These are phyloP conservation scores for Petrocephalus schoutedeni DNA, from an alignment of 2,797 vertebrate genomes.

Conservation along the genomic window DNA sequence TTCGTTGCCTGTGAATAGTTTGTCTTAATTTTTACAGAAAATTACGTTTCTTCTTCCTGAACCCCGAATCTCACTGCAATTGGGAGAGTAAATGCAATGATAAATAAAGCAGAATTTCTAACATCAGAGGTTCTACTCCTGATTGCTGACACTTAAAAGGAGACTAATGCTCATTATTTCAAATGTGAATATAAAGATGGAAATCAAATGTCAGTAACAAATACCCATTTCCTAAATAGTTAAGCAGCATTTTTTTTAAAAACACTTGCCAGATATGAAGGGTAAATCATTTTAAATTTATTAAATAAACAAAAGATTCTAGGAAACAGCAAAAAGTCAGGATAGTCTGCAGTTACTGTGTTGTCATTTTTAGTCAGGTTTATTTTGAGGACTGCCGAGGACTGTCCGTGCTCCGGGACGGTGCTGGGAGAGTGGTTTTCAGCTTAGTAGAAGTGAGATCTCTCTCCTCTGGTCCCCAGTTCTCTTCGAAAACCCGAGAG, in stretches of 20 bases:
- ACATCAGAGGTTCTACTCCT: not conserved
- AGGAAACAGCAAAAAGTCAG: no score
- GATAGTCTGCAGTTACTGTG: not conserved
- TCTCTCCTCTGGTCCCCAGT: not conserved
- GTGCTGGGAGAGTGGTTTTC: not conserved
- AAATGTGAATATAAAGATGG: not conserved
- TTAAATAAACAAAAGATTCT: no score
- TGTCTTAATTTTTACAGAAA: not conserved
- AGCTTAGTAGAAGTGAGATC: not conserved
- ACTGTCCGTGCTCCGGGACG: not conserved
- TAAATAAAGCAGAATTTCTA: not conserved
- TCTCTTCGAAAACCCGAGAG: not conserved
- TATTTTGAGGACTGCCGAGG: not conserved
- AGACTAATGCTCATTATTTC: not conserved
- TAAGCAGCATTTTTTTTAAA: not conserved
- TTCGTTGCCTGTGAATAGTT: not conserved
- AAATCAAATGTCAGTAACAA: not conserved
- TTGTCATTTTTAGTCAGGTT: not conserved
- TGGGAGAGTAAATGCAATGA: not conserved
- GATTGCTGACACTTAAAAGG: not conserved
- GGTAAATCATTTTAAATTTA: not conserved
- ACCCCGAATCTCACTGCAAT: not conserved
- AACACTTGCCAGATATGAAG: not conserved
- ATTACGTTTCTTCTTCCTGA: not conserved
- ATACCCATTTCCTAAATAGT: not conserved